Percentiles rank a stretch among this genome's conserved stretches.
phyloP scores from a whole-genome alignment of 1,140 invertebrate genomes.

The Coptotermes formosanus region DNA sequence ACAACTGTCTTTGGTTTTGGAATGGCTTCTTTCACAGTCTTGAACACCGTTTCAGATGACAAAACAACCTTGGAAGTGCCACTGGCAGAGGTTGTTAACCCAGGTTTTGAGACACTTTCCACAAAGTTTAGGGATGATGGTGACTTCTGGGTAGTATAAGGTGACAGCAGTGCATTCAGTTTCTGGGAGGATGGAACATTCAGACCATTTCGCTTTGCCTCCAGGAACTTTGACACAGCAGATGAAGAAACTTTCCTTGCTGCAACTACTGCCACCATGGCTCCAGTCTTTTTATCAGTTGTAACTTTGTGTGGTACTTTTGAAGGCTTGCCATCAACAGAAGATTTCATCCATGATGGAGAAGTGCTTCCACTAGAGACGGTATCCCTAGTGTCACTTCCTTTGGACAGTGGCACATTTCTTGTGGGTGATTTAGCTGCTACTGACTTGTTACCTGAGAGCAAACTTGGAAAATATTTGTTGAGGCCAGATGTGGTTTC shows the following conservation, averaged over 20 bases:
- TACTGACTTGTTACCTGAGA: constrained; percentile 4
- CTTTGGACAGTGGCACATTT: neutral
- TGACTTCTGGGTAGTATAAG: neutral
- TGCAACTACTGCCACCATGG: neutral
- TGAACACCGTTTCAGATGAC: neutral
- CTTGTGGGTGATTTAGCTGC: neutral
- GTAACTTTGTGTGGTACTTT: neutral
- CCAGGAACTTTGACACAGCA: neutral
- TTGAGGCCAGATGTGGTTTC: neutral
- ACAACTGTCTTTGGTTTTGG: neutral
- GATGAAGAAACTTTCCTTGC: neutral
- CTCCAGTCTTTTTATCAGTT: constrained; percentile 10
- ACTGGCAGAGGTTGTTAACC: neutral
- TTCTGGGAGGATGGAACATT: constrained; percentile 1
- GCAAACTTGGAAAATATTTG: constrained; percentile 16
- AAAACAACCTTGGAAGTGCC: neutral
- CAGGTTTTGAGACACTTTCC: neutral
- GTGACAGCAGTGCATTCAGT: neutral
- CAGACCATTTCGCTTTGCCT: neutral
- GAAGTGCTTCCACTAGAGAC: neutral
- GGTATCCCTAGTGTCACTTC: neutral
- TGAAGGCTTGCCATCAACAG: neutral
- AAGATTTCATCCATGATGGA: neutral
- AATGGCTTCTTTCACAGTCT: neutral
- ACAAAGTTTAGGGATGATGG: too few species aligned